Evolutionary conservation across 2,113 vertebrate species (phyloP), one percentile per base, ranked within the genome.

Genomic region (Ptychochromis oligacanthus): DNA sequence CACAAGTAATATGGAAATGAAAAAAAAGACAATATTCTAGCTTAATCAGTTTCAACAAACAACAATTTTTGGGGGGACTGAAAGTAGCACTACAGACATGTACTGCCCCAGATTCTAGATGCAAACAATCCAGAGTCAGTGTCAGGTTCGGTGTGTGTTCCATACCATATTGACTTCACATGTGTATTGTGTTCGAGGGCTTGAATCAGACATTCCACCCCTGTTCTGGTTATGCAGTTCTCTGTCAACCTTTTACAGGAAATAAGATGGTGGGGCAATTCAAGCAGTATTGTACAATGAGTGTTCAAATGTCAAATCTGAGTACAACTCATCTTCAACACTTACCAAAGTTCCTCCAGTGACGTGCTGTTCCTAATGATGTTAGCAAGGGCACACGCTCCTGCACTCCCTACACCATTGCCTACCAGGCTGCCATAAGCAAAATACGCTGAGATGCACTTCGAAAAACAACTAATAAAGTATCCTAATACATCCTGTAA

Each of bases 301-400:
- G 1, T 7, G 12, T 12, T 20, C 6, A 77, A 38, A 31, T 79
- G 34, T 57, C 20, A 79, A 52, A 72, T 0, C 22, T 49, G 10
- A 38, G 20, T 34, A 31, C 8, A 43, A 64, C 34, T 36, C 65
- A 5, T 17, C 17, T 59, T 7, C 4, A 75, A 65, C 15, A 88
- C 95, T 93, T 88, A 97, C 97, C 97, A 97, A 28, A 97, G 89
- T 12, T 96, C 95, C 59, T 95, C 85, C 62, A 97, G 90, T 1
- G 92, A 89, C 3, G 81, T 11, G 31, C 93, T 95, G 72, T 90
- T 96, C 85, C 93, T 94, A 86, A 97, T 77, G 79, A 97, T 91
- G 40, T 87, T 86, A 4, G 96, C 96, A 5, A 97, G 89, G 31
- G 96, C 96, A 54, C 72, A 88, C 0, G 96, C 96, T 74, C 97